Conservation (phyloP, 1,140 invertebrate species). For the Plectrocnemia conspersa region DNA sequence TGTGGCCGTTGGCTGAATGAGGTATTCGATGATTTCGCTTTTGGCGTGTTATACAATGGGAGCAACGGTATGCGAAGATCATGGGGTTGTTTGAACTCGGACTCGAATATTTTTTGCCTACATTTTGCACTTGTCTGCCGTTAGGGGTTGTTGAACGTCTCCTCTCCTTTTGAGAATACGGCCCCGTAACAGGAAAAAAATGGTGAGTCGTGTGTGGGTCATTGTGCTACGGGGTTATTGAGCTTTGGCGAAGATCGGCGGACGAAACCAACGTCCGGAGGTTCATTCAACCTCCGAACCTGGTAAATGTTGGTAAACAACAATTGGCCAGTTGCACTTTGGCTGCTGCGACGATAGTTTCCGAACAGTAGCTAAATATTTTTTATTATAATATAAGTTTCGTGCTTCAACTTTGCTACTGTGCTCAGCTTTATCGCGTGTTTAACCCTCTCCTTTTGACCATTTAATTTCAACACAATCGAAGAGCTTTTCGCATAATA, state of each 20-base stretch:
- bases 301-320: conserved; percentile 27
- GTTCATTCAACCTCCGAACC: conserved; percentile 33
- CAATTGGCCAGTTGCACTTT: conserved; percentile 5
- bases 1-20: too few species aligned
- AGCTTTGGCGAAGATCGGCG: conserved; percentile 12
- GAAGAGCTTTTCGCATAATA: conserved; percentile 2
- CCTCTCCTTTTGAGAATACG: conserved; percentile 20
- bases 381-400: conserved; percentile 12
- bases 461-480: too few species aligned
- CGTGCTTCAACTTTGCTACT: conserved; percentile 9
- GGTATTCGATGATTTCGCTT: too few species aligned
- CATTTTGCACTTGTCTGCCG: conserved; percentile 29
- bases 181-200: conserved; percentile 13
- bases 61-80: conserved; percentile 8
- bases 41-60: too few species aligned
- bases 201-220: conserved; percentile 25
- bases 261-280: conserved; percentile 15
- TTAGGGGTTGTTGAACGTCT: conserved; percentile 33
- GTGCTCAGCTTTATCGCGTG: conserved; percentile 22
- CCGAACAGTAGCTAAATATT: too few species aligned
- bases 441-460: too few species aligned
- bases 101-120: conserved; percentile 24
- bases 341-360: background rate
- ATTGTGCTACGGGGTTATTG: conserved; percentile 34
- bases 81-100: conserved; percentile 31